These are phyloP conservation scores for Eilema caniola DNA, from an alignment of 2,888 invertebrate species.

Conservation along the genomic window DNA sequence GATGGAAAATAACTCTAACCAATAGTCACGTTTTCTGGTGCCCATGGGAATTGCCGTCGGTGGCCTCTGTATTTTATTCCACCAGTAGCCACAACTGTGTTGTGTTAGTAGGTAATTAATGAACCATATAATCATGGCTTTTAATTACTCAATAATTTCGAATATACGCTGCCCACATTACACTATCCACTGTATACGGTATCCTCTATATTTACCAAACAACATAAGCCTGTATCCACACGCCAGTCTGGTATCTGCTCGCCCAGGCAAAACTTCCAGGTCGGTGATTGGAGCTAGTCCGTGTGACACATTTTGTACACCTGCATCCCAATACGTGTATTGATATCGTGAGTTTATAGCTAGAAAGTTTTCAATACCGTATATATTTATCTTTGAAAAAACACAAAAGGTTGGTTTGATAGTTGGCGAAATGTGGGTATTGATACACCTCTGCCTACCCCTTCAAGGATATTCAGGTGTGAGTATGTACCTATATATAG, in stretches of 20 bases:
- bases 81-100: no score
- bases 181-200: slow-evolving; percentile 15
- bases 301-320: slow-evolving; percentile 39
- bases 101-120: background rate
- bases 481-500: no score
- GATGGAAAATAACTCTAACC: no score
- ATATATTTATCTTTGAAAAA: no score
- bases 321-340: slow-evolving; percentile 14
- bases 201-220: slow-evolving; percentile 30
- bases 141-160: slow-evolving; percentile 1
- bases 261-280: slow-evolving; percentile 48
- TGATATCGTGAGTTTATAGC: background rate
- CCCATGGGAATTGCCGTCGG: no score
- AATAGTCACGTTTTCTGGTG: no score
- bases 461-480: no score
- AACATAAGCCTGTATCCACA: slow-evolving; percentile 36
- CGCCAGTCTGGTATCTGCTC: slow-evolving; percentile 41
- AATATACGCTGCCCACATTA: background rate
- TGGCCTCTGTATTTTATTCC: no score
- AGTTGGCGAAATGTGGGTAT: no score
- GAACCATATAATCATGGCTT: background rate
- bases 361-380: background rate
- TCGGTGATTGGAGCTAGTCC: slow-evolving; percentile 43
- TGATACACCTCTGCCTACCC: no score
- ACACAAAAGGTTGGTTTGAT: no score